Evolutionary conservation across 2,888 invertebrate genomes (phyloP).

Genomic region (Rhamphomyia laevipes): DNA sequence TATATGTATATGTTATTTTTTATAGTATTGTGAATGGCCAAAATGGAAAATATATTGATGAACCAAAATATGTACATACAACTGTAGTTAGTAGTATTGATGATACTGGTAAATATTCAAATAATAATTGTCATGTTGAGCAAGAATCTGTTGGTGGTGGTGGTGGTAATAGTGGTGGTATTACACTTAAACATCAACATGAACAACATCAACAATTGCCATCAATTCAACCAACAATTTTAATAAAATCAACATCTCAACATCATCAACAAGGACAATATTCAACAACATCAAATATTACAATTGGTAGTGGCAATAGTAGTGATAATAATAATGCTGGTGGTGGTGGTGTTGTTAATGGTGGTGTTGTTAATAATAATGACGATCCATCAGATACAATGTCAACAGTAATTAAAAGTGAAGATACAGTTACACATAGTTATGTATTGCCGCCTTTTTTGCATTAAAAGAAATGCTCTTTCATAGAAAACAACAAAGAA

Average conservation of each 20-base stretch:
- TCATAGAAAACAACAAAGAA: slow-evolving; percentile 27
- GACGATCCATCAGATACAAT: slow-evolving; percentile 10
- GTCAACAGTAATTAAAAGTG: slow-evolving; percentile 36
- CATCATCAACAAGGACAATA: neutral
- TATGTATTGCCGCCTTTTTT: slow-evolving; percentile 39
- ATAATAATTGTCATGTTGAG: slow-evolving; percentile 16
- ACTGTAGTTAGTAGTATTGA: slow-evolving; percentile 16
- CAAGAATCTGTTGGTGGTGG: neutral
- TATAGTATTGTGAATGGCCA: slow-evolving; percentile 20
- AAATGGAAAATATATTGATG: slow-evolving; percentile 35
- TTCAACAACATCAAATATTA: slow-evolving; percentile 3
- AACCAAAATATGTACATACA: slow-evolving; percentile 26
- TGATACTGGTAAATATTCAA: slow-evolving; percentile 16
- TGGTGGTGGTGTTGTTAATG: neutral
- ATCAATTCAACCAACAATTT: neutral
- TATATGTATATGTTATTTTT: slow-evolving; percentile 18
- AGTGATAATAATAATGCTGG: neutral
- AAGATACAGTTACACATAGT: slow-evolving; percentile 22
- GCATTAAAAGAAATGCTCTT: slow-evolving; percentile 38
- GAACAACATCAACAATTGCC: slow-evolving; percentile 3
- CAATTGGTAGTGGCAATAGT: slow-evolving; percentile 7
- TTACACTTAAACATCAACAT: neutral
- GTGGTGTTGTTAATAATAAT: neutral
- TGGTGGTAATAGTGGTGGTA: no score
- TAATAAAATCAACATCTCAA: neutral